Percentiles rank a stretch among this genome's conserved stretches.
Conservation (phyloP, 1,140 invertebrate species). For the Helicoverpa armigera region DNA sequence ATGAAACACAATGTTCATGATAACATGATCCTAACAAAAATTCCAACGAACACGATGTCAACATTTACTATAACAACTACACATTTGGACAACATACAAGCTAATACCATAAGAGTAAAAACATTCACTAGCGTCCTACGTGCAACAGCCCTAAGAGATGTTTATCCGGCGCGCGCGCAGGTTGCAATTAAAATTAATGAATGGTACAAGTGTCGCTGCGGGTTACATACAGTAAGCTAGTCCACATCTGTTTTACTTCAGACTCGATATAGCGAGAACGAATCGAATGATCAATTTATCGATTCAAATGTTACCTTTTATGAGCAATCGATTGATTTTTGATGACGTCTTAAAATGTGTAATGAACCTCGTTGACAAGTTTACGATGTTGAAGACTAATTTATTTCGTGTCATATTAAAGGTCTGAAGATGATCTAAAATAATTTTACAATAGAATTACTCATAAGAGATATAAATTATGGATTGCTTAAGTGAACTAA, state of each 20-base stretch:
- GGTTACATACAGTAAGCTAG: slow-evolving; percentile 33
- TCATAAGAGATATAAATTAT: too few species aligned
- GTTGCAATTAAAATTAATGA: slow-evolving; percentile 82
- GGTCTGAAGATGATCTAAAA: too few species aligned
- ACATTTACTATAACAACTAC: neutral
- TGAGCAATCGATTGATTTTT: neutral
- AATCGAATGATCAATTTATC: neutral
- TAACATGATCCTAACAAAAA: neutral
- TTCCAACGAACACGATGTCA: too few species aligned
- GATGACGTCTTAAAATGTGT: neutral
- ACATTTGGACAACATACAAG: neutral
- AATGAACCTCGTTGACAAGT: too few species aligned
- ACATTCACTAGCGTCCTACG: neutral
- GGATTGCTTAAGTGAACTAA: too few species aligned
- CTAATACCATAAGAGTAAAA: slow-evolving; percentile 8
- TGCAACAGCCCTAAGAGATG: slow-evolving; percentile 65
- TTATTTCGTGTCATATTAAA: too few species aligned
- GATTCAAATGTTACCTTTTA: neutral
- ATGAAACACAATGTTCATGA: too few species aligned
- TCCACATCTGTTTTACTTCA: slow-evolving; percentile 44
- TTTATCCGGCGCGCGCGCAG: slow-evolving; percentile 64
- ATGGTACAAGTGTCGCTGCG: slow-evolving; percentile 54
- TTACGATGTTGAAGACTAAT: too few species aligned
- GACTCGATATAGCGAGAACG: slow-evolving; percentile 33
- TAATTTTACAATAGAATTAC: too few species aligned